phyloP scores from a whole-genome alignment of 2,113 vertebrate species.

The Thamnaconus septentrionalis region DNA sequence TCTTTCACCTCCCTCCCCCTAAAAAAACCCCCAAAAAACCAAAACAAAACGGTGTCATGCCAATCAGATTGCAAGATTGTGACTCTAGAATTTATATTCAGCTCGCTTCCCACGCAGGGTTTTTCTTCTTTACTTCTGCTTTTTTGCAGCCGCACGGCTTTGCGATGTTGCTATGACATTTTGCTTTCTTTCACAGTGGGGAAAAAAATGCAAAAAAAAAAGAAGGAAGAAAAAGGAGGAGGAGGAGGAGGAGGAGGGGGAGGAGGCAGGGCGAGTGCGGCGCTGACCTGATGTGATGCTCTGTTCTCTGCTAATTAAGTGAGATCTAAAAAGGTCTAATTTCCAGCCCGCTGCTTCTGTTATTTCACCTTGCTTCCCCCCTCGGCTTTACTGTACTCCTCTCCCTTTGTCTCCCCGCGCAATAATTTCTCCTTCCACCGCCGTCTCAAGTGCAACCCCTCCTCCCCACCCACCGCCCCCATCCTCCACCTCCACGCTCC shows the following conservation, averaged over 20 bases:
- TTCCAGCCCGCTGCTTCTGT: constrained; percentile 50
- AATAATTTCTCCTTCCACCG: constrained; percentile 34
- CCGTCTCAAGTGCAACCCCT: constrained; percentile 16
- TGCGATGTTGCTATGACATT: constrained; percentile 16
- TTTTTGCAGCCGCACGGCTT: no score
- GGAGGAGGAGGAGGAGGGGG: background rate
- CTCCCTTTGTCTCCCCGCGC: constrained; percentile 47
- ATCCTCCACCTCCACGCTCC: background rate
- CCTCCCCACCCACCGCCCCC: no score
- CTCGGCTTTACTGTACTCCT: constrained; percentile 34
- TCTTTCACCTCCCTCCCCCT: no score
- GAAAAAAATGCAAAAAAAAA: constrained; percentile 5
- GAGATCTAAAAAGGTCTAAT: constrained; percentile 40
- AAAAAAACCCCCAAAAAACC: no score
- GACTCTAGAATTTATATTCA: constrained; percentile 20
- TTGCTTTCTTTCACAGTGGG: constrained; percentile 43
- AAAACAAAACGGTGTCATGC: constrained; percentile 10
- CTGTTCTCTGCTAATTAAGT: constrained; percentile 26
- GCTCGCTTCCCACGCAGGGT: constrained; percentile 12
- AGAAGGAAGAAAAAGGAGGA: background rate
- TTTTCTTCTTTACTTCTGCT: no score
- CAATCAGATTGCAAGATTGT: constrained; percentile 19
- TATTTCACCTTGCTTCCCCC: constrained; percentile 44
- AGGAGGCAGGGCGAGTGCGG: constrained; percentile 14
- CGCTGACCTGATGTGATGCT: constrained; percentile 33